Conservation (phyloP, 2,797 vertebrate species). For the Pteronotus mesoamericanus region DNA sequence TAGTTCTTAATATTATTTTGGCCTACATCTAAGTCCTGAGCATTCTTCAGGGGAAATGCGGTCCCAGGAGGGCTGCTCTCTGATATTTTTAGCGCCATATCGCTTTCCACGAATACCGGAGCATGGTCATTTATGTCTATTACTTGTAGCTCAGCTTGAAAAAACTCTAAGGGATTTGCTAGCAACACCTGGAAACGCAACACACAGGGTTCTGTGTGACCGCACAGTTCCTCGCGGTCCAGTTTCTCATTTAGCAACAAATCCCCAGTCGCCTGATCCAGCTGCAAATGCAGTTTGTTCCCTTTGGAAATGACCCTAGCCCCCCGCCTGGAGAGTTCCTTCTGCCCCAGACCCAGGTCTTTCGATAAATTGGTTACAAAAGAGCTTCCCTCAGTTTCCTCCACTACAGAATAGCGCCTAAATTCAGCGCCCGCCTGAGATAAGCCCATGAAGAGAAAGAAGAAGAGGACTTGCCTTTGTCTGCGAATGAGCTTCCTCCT, state of each 20-base stretch:
- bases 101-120: slow-evolving; percentile 78
- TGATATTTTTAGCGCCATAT: slow-evolving; percentile 74
- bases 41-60: slow-evolving; percentile 75
- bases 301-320: slow-evolving; percentile 81
- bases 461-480: slow-evolving; percentile 68
- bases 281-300: slow-evolving; percentile 78
- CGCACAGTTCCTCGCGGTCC: slow-evolving; percentile 82
- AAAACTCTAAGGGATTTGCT: slow-evolving; percentile 83
- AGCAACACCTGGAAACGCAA: slow-evolving; percentile 82
- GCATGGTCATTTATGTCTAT: slow-evolving; percentile 85
- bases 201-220: slow-evolving; percentile 67
- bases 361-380: slow-evolving; percentile 83
- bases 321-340: slow-evolving; percentile 77
- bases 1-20: slow-evolving; percentile 77
- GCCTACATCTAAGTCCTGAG: slow-evolving; percentile 76
- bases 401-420: slow-evolving; percentile 61
- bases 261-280: slow-evolving; percentile 80
- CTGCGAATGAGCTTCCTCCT: not conserved
- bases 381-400: slow-evolving; percentile 69
- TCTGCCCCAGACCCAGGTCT: slow-evolving; percentile 79
- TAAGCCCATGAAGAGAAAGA: not conserved
- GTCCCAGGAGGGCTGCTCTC: slow-evolving; percentile 76
- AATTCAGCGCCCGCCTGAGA: not conserved
- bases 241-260: slow-evolving; percentile 80
- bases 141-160: slow-evolving; percentile 78